Percentiles rank a stretch among this genome's conserved stretches.
Conservation (phyloP, 2,888 invertebrate species). For the Melanostoma scalare region DNA sequence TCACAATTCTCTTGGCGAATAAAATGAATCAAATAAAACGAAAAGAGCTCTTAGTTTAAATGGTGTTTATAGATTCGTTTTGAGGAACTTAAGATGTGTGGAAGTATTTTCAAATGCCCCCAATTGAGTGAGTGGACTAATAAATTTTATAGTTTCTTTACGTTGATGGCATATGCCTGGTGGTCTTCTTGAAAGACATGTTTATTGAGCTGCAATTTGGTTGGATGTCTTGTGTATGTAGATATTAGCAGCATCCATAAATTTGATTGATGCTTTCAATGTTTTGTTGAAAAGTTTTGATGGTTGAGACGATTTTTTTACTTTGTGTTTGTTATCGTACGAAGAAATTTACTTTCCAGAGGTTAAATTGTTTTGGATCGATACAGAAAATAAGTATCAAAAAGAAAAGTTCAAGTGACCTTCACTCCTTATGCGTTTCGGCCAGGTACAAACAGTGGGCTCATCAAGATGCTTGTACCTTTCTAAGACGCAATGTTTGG, state of each 20-base stretch:
- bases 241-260: background rate
- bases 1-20: too few species aligned
- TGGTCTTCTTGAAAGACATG: conserved; percentile 19
- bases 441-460: too few species aligned
- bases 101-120: conserved; percentile 3
- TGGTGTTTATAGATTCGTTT: background rate
- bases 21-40: too few species aligned
- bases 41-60: background rate
- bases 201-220: conserved; percentile 16
- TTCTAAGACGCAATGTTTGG: too few species aligned
- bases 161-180: conserved; percentile 8
- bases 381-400: too few species aligned
- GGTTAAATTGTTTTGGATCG: too few species aligned
- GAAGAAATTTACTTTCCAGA: too few species aligned
- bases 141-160: conserved; percentile 14
- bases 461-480: too few species aligned
- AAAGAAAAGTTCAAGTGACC: too few species aligned
- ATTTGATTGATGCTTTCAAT: conserved; percentile 22
- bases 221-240: background rate
- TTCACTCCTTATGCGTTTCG: too few species aligned
- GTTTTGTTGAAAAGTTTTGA: background rate
- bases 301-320: background rate
- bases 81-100: background rate
- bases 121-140: conserved; percentile 14
- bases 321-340: background rate